Evolutionary conservation across 2,797 vertebrate genomes (phyloP).

Genomic region (Hydrolagus colliei): DNA sequence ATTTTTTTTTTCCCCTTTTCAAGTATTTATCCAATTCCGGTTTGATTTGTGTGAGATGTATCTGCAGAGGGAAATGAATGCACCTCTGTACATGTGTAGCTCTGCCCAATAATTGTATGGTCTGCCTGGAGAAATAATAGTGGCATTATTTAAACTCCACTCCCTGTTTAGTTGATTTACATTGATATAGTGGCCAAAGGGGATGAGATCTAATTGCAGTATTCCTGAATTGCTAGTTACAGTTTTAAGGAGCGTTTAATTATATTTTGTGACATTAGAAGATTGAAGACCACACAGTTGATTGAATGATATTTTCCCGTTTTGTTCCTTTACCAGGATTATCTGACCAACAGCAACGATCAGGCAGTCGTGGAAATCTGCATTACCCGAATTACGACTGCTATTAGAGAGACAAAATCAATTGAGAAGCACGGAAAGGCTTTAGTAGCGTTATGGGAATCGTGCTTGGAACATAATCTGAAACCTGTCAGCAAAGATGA

Average conservation of each 20-base stretch:
- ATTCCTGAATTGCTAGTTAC: not conserved
- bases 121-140: not conserved
- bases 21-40: too few species aligned
- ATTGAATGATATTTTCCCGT: not conserved
- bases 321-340: constrained; percentile 64
- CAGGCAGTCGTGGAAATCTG: constrained; percentile 96
- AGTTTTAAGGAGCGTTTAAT: not conserved
- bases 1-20: too few species aligned
- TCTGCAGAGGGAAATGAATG: too few species aligned
- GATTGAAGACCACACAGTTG: not conserved
- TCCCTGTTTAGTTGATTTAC: not conserved
- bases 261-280: not conserved
- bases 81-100: too few species aligned
- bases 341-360: constrained; percentile 85
- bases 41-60: too few species aligned
- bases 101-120: too few species aligned
- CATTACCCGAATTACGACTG: constrained; percentile 85
- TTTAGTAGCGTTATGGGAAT: constrained; percentile 87
- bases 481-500: constrained; percentile 70
- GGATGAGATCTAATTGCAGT: not conserved
- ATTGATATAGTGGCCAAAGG: not conserved
- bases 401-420: constrained; percentile 79
- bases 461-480: constrained; percentile 83
- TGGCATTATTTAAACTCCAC: not conserved
- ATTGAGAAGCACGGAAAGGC: constrained; percentile 76